Percentiles rank a stretch among this genome's conserved stretches.
These are phyloP conservation scores for Helarctos malayanus DNA, from an alignment of 2,797 vertebrate genomes.

Conservation along the genomic window DNA sequence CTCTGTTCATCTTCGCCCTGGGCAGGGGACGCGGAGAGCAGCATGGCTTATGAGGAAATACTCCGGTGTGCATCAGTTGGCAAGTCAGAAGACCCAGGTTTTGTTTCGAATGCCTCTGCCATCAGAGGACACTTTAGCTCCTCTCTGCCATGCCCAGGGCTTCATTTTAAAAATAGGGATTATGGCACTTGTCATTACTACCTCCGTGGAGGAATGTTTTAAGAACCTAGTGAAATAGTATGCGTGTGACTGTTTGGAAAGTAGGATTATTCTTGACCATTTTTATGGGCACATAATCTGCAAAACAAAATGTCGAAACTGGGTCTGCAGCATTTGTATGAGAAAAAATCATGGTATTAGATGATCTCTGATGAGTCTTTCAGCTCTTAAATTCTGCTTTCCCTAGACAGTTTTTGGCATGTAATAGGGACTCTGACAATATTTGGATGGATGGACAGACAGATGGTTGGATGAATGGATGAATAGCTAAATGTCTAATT, in stretches of 20 bases:
- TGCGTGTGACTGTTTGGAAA: background rate
- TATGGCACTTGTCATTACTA: background rate
- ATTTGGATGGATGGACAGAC: background rate
- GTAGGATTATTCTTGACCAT: background rate
- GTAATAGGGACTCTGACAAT: background rate
- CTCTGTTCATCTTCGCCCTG: background rate
- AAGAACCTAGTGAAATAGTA: background rate
- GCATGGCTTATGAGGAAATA: background rate
- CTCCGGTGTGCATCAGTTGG: too few relatives aligned
- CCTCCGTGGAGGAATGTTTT: background rate
- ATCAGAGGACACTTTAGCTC: background rate
- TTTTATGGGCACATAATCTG: background rate
- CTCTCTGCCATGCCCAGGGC: background rate
- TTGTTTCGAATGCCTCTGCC: background rate
- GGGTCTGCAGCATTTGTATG: background rate
- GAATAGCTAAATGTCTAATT: background rate
- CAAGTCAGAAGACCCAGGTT: background rate
- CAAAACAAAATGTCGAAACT: background rate
- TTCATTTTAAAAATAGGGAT: conserved; percentile 6
- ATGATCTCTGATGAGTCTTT: background rate
- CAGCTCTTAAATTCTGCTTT: background rate
- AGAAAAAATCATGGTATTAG: background rate
- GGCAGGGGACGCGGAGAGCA: background rate
- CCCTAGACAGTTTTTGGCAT: background rate
- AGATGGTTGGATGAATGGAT: background rate